These are phyloP conservation scores for Patiria pectinifera DNA, from an alignment of 53 echinoderm and acorn worm genomes.

Conservation along the genomic window DNA sequence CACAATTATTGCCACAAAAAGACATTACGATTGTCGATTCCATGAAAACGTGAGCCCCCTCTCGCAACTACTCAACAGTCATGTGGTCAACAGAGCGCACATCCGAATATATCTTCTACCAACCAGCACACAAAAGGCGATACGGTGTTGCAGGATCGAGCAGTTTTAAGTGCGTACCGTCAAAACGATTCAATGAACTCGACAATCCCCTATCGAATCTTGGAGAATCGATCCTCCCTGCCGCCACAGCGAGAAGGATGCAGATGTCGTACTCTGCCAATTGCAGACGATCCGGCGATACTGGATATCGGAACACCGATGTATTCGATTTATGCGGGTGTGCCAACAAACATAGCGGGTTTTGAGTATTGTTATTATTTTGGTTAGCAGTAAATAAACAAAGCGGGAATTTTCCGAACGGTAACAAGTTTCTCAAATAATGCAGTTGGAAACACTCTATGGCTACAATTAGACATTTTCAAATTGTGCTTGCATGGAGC, in stretches of 20 bases:
- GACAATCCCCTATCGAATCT: not conserved
- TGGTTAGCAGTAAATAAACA: too few relatives aligned
- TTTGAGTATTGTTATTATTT: not conserved
- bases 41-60: not conserved
- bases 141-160: slow-evolving; percentile 17
- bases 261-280: not conserved
- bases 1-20: not conserved
- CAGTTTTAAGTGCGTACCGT: slow-evolving; percentile 24
- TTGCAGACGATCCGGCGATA: slow-evolving; percentile 30
- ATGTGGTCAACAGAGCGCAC: not conserved
- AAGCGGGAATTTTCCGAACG: too few relatives aligned
- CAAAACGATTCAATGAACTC: not conserved
- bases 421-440: too few relatives aligned
- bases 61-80: not conserved
- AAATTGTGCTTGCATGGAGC: too few relatives aligned
- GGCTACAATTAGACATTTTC: too few relatives aligned
- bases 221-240: not conserved
- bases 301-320: slow-evolving; percentile 23
- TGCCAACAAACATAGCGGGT: not conserved
- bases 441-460: too few relatives aligned
- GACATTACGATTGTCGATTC: not conserved
- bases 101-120: not conserved
- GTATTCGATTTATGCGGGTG: not conserved
- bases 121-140: not conserved
- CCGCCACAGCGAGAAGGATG: not conserved